phyloP scores from a whole-genome alignment of 2,113 vertebrate genomes.

The Crotalus viridis region DNA sequence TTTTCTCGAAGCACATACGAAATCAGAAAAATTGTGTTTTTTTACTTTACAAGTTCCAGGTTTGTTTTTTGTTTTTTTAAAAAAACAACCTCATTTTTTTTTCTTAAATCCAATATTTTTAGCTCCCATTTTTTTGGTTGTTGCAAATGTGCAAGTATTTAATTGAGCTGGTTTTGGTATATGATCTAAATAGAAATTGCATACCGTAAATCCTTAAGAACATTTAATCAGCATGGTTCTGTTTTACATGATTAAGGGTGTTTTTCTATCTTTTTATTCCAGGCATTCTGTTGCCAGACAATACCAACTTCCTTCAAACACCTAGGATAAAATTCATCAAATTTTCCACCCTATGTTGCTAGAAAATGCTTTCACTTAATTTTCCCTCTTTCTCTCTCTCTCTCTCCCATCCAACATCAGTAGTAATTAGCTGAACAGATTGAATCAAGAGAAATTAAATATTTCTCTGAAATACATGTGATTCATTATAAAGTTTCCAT shows the following conservation, averaged over 20 bases:
- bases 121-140: not conserved
- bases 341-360: not conserved
- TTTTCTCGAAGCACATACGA: not conserved
- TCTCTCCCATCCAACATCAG: not conserved
- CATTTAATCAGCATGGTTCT: not conserved
- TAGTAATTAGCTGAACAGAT: not conserved
- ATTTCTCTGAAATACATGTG: not conserved
- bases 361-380: not conserved
- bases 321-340: not conserved
- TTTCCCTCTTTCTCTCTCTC: not conserved
- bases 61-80: not conserved
- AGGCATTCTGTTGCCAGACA: not conserved
- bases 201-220: not conserved
- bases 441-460: not conserved
- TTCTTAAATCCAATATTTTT: not conserved
- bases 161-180: not conserved
- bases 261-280: not conserved
- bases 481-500: not conserved
- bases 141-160: not conserved
- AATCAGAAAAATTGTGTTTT: not conserved
- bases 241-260: not conserved
- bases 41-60: not conserved
- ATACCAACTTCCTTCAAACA: not conserved
- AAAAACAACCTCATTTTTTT: too few species aligned
- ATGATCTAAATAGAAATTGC: not conserved